Conservation (phyloP, 2,113 vertebrate genomes). For the Grallaria varia region DNA sequence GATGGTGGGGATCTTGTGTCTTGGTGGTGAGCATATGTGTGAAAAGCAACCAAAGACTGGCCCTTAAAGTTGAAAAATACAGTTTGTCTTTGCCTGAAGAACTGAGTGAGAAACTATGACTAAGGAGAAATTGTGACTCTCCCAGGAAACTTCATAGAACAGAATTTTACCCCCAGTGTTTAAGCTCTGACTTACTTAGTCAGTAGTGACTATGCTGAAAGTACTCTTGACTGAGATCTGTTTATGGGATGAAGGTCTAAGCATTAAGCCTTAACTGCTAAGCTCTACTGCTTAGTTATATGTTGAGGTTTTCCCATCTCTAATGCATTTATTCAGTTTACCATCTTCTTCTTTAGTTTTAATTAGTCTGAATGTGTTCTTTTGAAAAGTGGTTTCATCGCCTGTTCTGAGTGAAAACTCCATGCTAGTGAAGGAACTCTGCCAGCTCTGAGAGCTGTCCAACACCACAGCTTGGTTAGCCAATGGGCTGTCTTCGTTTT, state of each 20-base stretch:
- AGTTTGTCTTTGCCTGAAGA: not conserved
- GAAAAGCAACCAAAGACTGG: not conserved
- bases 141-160: not conserved
- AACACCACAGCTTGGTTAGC: not conserved
- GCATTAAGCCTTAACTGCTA: conserved; percentile 9
- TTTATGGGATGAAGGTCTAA: conserved; percentile 16
- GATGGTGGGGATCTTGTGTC: not conserved
- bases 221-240: not conserved
- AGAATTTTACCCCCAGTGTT: not conserved
- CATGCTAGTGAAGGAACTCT: not conserved
- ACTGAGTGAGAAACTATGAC: not conserved
- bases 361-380: not conserved
- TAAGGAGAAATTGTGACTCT: not conserved
- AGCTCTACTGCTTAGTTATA: not conserved
- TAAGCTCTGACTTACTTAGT: not conserved
- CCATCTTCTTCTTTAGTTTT: not conserved
- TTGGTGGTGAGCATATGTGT: not conserved
- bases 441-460: conserved; percentile 16
- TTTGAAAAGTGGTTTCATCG: not conserved
- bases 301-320: not conserved
- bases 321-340: not conserved
- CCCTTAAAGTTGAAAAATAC: not conserved
- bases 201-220: not conserved
- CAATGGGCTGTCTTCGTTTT: not conserved
- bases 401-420: not conserved